Evolutionary conservation across 2,888 invertebrate genomes (phyloP).

Genomic region (Anodontia alba): DNA sequence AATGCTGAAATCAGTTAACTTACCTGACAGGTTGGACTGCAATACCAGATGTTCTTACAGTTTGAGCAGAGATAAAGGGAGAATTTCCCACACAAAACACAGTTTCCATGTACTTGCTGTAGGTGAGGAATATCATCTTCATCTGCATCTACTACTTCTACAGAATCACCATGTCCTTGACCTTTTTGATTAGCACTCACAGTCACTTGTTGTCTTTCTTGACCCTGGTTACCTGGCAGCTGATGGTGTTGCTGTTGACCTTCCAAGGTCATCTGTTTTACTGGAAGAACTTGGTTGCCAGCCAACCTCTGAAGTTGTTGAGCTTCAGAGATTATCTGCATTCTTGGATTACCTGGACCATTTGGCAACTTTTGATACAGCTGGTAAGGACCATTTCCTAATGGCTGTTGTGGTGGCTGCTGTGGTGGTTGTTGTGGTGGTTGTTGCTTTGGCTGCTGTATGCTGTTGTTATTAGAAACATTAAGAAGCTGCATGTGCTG

Average conservation of each 20-base stretch:
- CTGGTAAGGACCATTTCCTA: neutral
- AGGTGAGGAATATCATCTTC: constrained; percentile 44
- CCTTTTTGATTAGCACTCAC: neutral
- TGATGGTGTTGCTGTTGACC: neutral
- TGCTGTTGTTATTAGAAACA: no score
- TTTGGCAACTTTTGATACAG: neutral
- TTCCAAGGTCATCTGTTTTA: neutral
- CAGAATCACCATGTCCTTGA: constrained; percentile 4
- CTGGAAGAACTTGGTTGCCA: neutral
- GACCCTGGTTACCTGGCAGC: neutral
- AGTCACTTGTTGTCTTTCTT: neutral
- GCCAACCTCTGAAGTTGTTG: neutral
- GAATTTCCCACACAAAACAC: constrained; percentile 72
- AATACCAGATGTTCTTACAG: constrained; percentile 90
- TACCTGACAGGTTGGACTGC: constrained; percentile 96
- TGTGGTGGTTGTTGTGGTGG: neutral
- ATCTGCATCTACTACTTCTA: neutral
- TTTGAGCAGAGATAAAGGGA: constrained; percentile 76
- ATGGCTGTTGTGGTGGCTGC: neutral
- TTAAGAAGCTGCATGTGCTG: no score
- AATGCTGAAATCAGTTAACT: no score
- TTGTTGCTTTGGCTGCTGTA: no score
- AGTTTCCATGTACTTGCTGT: constrained; percentile 67
- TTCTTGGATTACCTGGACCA: no score
- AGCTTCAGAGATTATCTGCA: no score